phyloP scores from a whole-genome alignment of 2,113 vertebrate species.

The Poeciliopsis occidentalis region DNA sequence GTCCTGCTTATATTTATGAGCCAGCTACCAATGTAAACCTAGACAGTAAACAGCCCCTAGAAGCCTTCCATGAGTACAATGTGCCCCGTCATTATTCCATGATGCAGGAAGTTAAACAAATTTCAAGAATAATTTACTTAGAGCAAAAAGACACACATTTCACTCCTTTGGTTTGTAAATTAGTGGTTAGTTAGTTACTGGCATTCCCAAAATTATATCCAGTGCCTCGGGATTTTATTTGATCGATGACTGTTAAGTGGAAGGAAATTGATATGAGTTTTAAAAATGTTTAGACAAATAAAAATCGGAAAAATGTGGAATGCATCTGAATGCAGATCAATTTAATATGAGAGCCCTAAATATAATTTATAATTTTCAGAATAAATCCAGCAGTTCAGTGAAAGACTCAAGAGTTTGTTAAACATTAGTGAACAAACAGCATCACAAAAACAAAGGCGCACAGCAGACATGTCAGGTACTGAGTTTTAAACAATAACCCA shows the following conservation, averaged over 20 bases:
- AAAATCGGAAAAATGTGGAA: neutral
- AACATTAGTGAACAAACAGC: too few species aligned
- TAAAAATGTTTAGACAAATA: too few species aligned
- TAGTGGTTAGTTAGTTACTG: too few species aligned
- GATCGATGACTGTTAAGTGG: too few species aligned
- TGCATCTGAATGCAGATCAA: neutral
- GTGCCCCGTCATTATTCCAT: neutral
- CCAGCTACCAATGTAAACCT: constrained; percentile 16
- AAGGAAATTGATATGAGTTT: too few species aligned
- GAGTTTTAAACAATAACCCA: too few species aligned
- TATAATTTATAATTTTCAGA: neutral
- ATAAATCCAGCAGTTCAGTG: neutral
- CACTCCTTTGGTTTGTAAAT: too few species aligned
- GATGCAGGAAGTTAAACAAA: neutral
- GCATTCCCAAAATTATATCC: too few species aligned
- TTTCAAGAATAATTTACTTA: neutral
- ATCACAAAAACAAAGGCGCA: too few species aligned
- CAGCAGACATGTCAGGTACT: too few species aligned
- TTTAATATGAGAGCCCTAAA: neutral
- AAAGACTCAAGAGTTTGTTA: neutral
- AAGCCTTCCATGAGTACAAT: constrained; percentile 36
- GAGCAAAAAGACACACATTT: too few species aligned
- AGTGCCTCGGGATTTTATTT: too few species aligned
- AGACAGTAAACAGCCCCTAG: constrained; percentile 4
- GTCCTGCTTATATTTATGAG: constrained; percentile 45